A percentile compares a stretch with the other conserved stretches of the same genome.
Conservation (phyloP, 2,113 vertebrate species). For the Ceyx margarethae region DNA sequence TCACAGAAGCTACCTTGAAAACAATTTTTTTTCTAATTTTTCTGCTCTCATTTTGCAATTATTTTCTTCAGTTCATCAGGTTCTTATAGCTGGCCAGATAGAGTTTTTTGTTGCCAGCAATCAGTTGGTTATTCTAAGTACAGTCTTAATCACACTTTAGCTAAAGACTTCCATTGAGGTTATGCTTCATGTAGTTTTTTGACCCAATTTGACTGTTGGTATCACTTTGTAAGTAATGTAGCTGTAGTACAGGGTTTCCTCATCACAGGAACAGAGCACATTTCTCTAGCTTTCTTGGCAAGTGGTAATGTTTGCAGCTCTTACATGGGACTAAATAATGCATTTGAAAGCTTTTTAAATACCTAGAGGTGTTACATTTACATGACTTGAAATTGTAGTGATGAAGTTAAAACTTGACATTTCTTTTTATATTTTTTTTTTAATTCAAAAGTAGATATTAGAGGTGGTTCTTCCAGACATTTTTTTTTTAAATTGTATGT, state of each 20-base stretch:
- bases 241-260: neutral
- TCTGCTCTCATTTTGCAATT: neutral
- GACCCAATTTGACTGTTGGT: neutral
- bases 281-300: neutral
- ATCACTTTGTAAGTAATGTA: neutral
- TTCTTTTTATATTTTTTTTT: neutral
- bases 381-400: neutral
- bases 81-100: neutral
- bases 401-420: neutral
- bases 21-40: neutral
- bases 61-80: neutral
- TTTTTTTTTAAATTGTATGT: neutral
- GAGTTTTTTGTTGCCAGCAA: neutral
- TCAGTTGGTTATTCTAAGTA: neutral
- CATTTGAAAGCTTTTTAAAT: neutral
- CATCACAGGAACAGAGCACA: neutral
- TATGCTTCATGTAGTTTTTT: neutral
- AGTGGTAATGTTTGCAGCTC: neutral
- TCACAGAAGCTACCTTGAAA: neutral
- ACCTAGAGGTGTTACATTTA: neutral
- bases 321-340: neutral
- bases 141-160: neutral
- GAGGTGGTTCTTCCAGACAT: neutral
- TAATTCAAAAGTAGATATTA: neutral
- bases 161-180: neutral